These are phyloP conservation scores for Sylvia atricapilla DNA, from an alignment of 2,113 vertebrate genomes.

Conservation along the genomic window DNA sequence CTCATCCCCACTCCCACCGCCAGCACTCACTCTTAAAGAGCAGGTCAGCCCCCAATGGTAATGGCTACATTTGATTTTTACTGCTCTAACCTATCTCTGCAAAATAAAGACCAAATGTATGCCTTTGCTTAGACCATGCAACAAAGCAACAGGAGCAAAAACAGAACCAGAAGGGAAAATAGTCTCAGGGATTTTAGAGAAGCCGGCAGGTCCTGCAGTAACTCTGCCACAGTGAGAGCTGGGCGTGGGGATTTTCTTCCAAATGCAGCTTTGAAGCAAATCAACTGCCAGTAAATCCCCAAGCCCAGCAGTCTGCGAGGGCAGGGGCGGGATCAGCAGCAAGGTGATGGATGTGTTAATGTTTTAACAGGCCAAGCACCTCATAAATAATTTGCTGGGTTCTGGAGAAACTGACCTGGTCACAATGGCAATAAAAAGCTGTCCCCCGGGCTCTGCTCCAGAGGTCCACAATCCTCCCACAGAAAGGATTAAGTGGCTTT, in stretches of 20 bases:
- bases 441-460: constrained; percentile 37
- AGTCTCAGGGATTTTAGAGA: neutral
- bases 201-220: neutral
- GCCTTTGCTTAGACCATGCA: neutral
- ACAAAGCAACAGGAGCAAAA: neutral
- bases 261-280: neutral
- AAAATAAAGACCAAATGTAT: neutral
- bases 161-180: neutral
- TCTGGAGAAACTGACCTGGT: constrained; percentile 49
- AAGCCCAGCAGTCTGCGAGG: neutral
- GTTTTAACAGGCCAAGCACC: constrained; percentile 24
- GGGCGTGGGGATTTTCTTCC: neutral
- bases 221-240: neutral
- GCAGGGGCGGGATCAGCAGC: neutral
- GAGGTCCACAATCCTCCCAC: neutral
- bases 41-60: neutral
- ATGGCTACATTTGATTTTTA: neutral
- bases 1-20: neutral
- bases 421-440: constrained; percentile 2
- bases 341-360: constrained; percentile 34
- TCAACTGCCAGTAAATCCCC: neutral
- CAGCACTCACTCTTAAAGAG: neutral
- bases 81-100: neutral
- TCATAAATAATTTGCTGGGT: constrained; percentile 41
- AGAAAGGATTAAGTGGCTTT: constrained; percentile 26